These are phyloP conservation scores for Mnemiopsis leidyi DNA, from an alignment of 37 sponge, comb jelly and placozoan species.

Conservation along the genomic window DNA sequence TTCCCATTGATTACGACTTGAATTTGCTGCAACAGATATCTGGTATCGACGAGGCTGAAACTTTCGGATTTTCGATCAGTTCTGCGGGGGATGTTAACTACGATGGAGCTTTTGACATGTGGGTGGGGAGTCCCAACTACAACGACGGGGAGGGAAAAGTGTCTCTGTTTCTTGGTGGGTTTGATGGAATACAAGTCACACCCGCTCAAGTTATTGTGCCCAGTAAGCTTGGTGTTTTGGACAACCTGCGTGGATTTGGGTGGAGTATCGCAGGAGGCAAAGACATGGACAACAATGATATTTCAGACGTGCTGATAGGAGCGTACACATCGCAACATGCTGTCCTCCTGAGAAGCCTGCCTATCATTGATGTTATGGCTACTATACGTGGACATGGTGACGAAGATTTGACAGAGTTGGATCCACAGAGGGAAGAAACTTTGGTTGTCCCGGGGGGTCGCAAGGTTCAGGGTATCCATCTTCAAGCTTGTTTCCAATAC, in stretches of 20 bases:
- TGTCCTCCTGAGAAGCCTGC: background rate
- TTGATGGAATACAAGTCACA: background rate
- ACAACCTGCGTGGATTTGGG: background rate
- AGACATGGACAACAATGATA: constrained; percentile 45
- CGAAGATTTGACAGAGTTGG: background rate
- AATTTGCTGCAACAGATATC: background rate
- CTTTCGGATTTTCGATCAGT: background rate
- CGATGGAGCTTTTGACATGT: background rate
- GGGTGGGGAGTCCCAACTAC: constrained; percentile 43
- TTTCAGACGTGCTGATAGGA: constrained; percentile 27
- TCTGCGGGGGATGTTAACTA: constrained; percentile 23
- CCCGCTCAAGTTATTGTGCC: constrained; percentile 3
- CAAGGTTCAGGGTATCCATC: background rate
- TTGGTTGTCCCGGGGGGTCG: background rate
- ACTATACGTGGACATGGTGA: background rate
- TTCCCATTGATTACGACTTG: background rate
- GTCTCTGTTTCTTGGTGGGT: background rate
- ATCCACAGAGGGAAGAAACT: background rate
- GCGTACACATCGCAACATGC: constrained; percentile 6
- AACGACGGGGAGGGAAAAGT: constrained; percentile 40
- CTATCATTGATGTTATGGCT: constrained; percentile 15
- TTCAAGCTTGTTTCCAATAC: constrained; percentile 8
- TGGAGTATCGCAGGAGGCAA: constrained; percentile 62
- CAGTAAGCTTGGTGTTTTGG: background rate
- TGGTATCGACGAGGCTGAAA: background rate